phyloP scores from a whole-genome alignment of 1,140 invertebrate species.

The Phymastichus coffea region DNA sequence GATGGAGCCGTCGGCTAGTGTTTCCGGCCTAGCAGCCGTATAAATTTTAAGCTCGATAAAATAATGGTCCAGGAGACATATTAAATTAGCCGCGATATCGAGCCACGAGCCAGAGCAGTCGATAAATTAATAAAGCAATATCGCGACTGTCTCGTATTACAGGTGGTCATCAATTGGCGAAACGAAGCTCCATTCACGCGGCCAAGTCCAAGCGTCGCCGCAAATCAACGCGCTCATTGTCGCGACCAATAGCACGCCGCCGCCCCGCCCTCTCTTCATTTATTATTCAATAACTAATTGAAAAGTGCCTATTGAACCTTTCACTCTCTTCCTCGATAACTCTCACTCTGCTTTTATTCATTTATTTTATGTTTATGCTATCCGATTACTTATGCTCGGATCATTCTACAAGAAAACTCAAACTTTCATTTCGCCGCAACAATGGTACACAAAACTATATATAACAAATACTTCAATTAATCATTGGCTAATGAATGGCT shows the following conservation, averaged over 20 bases:
- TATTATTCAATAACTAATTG: constrained; percentile 12
- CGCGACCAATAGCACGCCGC: background rate
- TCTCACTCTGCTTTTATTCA: background rate
- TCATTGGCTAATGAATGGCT: too few species aligned
- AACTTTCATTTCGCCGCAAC: too few species aligned
- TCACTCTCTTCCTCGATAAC: background rate
- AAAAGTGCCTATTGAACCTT: background rate
- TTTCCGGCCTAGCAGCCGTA: background rate
- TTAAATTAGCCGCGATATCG: background rate
- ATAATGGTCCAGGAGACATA: background rate
- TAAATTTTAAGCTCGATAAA: background rate
- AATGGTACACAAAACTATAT: too few species aligned
- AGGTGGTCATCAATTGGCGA: constrained; percentile 11
- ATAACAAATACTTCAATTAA: too few species aligned
- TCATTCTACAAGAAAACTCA: too few species aligned
- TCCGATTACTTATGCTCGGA: too few species aligned
- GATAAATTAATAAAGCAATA: constrained; percentile 19
- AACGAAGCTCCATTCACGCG: constrained; percentile 18
- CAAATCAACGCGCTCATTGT: constrained; percentile 17
- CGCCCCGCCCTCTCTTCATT: background rate
- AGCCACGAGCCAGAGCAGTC: background rate
- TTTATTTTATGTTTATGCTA: too few species aligned
- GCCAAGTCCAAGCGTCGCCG: background rate
- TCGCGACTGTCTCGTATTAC: background rate
- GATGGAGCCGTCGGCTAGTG: background rate